Evolutionary conservation across 2,888 invertebrate genomes (phyloP).

Genomic region (Phlogophora meticulosa): DNA sequence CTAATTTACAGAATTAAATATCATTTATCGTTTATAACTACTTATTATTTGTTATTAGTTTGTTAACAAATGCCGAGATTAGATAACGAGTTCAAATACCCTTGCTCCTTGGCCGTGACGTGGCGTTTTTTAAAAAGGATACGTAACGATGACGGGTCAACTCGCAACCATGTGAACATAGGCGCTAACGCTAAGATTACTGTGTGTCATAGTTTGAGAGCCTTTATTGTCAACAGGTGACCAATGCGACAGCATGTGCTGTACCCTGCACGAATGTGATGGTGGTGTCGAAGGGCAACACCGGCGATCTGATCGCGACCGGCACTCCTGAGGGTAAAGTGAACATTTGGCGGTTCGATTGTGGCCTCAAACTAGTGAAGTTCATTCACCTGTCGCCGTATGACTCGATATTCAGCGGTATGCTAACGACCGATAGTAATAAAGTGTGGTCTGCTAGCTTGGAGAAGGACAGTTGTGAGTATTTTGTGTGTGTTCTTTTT

Average conservation of each 20-base stretch:
- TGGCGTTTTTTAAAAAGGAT: conserved; percentile 9
- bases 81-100: conserved; percentile 30
- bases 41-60: conserved; percentile 19
- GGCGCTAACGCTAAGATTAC: conserved; percentile 6
- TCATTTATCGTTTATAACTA: no score
- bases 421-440: conserved; percentile 83
- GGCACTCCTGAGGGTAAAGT: conserved; percentile 92
- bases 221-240: conserved; percentile 84
- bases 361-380: conserved; percentile 94
- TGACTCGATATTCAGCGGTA: conserved; percentile 88
- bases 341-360: conserved; percentile 96
- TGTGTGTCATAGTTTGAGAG: conserved; percentile 23
- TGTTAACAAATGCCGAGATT: conserved; percentile 4
- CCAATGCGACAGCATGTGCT: conserved; percentile 96
- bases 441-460: conserved; percentile 88
- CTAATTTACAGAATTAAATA: no score
- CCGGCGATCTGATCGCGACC: conserved; percentile 91
- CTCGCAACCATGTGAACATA: conserved; percentile 12
- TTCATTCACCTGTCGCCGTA: conserved; percentile 90
- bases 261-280: conserved; percentile 89
- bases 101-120: conserved; percentile 23
- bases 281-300: conserved; percentile 92
- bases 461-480: conserved; percentile 88
- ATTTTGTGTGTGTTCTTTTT: conserved; percentile 19
- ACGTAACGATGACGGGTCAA: conserved; percentile 33